phyloP scores from a whole-genome alignment of 2,797 vertebrate genomes.

The Toxotes lorentzi region DNA sequence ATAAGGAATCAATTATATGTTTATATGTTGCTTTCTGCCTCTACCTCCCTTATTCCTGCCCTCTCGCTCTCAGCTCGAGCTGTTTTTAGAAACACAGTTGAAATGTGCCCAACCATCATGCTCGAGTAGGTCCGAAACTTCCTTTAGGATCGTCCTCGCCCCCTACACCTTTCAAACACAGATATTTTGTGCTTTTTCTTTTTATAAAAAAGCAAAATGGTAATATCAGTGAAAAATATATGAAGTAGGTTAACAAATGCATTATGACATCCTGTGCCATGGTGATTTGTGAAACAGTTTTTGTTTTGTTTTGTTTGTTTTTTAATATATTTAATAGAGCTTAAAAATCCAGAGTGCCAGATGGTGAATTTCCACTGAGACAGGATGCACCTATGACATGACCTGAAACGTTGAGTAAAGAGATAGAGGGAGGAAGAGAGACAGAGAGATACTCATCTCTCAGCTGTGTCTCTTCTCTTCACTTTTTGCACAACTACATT shows the following conservation, averaged over 20 bases:
- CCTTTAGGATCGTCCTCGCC: conserved; percentile 1
- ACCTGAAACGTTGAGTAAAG: conserved; percentile 39
- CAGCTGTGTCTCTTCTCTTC: conserved; percentile 5
- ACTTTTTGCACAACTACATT: background rate
- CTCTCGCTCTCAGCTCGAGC: conserved; percentile 9
- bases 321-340: conserved; percentile 35
- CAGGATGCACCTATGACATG: conserved; percentile 37
- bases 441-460: conserved; percentile 1
- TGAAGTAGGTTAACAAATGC: conserved; percentile 44
- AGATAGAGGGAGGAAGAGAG: background rate
- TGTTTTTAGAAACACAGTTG: conserved; percentile 14
- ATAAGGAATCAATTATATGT: conserved; percentile 72
- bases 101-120: background rate
- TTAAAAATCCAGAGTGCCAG: conserved; percentile 51
- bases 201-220: background rate
- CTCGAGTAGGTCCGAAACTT: conserved; percentile 2
- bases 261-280: conserved; percentile 3
- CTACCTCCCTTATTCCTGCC: background rate
- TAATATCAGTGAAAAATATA: background rate
- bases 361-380: conserved; percentile 58
- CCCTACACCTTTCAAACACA: background rate
- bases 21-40: conserved; percentile 48
- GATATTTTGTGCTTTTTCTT: background rate
- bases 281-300: conserved; percentile 15
- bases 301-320: background rate